Base-by-base conservation (phyloP, 64 coral and sea anemone species). In the Anthopleura sola region DNA sequence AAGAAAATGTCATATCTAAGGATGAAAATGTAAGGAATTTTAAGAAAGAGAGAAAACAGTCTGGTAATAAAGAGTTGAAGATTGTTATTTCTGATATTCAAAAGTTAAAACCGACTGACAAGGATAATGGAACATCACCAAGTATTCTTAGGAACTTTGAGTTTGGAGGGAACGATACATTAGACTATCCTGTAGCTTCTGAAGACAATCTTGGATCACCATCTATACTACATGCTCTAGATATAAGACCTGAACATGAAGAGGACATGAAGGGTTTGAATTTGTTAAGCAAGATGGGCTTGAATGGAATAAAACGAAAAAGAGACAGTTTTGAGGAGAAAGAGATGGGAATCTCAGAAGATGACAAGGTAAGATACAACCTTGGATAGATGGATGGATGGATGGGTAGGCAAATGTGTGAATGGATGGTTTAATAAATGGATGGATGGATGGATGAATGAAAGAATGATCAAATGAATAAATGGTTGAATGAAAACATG, bases 231-330 rank as follows among this genome's bases (percentile, higher is more conserved):
- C n/a, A n/a, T 81, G 49, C 26, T 0, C 0, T 17, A 53, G 78
- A 81, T 1, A 1, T 81, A 23, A 32, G 2, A 71, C 66, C n/a
- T 71, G 62, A 23, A 20, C 37, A 18, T 16, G 78, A 81, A n/a
- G 37, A 68, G 6, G n/a, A n/a, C n/a, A n/a, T n/a, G n/a, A n/a
- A n/a, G n/a, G n/a, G n/a, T n/a, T n/a, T n/a, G n/a, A n/a, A n/a
- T n/a, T n/a, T 66, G 21, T 64, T 5, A 71, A 33, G 29, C 9
- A 48, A 75, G n/a, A 54, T 2, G 14, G 54, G 39, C 74, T 8
- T 31, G 15, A 87, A 51, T 80, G 68, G 47, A 6, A 51, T 26
- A 0, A 97, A 97, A 31, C 82, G 94, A 80, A 97, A 97, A 55
- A 75, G 94, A 44, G 53, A 17, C 17, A 84, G 71, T 83, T 90